Base-by-base conservation (phyloP, 2,888 invertebrate genomes). In the Rhogogaster chlorosoma region DNA sequence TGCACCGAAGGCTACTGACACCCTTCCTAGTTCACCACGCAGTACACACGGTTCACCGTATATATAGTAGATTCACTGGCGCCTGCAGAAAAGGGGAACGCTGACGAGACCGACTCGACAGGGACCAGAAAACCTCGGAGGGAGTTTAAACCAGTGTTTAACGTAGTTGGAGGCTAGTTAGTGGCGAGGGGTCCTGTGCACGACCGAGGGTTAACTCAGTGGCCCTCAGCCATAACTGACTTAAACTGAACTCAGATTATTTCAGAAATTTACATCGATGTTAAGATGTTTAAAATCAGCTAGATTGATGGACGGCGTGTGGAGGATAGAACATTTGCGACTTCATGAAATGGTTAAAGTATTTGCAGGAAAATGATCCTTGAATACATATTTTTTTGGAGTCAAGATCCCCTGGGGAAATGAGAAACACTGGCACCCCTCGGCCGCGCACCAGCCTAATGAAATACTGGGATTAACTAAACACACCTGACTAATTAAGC, bases 401-500 rank as follows among this genome's bases (percentile, higher is more conserved):
- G 15, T 80, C 22, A 26, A 73, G 22, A 22, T 73, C 18, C 38
- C 38, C 12, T 61, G 2, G 10, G 7, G 26, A 67, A 45, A 53
- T 88, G 88, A 87, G 88, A 89, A 86, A 86, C 89, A 70, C 89
- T 88, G 88, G 49, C 89, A 82, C 89, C 89, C 90, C 88, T 87
- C 86, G 87, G 80, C 83, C 85, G 82, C 78, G 86, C 87, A 84
- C 87, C 85, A 75, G 87, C 86, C 89, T 91, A 91, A 91, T 91
- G 91, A 90, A 91, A 91, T 91, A 90, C 90, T 85, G 89, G 90
- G 90, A 91, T 91, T 91, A 91, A 89, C 89, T 89, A 89, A 90
- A 90, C 90, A 91, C 89, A 92, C 91, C 91, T 91, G 91, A 91
- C 90, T 92, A 92, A 92, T 92, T 91, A 91, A 91, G 91, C 90